Conservation (phyloP, 2,888 invertebrate species). For the Chymomyza caudatula region DNA sequence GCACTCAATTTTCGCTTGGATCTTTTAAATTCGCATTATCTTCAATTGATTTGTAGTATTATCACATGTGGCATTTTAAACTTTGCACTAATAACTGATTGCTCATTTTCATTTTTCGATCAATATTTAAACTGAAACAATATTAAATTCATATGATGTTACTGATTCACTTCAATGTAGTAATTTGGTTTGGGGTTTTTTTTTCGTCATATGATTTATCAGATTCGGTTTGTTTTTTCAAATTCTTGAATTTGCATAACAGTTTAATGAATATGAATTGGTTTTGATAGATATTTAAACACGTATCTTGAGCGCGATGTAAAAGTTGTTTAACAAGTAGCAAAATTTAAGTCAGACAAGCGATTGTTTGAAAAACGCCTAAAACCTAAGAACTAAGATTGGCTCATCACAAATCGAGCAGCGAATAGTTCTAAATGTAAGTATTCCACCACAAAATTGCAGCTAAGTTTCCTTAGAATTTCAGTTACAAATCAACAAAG, state of each 20-base stretch:
- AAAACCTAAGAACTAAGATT: background rate
- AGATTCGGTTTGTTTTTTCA: slow-evolving; percentile 12
- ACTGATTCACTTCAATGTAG: background rate
- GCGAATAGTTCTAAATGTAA: too few relatives aligned
- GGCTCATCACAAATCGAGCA: too few relatives aligned
- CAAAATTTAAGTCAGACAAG: background rate
- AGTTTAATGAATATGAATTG: slow-evolving; percentile 12
- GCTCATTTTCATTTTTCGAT: background rate
- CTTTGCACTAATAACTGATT: background rate
- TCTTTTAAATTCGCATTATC: slow-evolving; percentile 54
- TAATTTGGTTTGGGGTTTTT: background rate
- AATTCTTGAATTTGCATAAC: slow-evolving; percentile 35
- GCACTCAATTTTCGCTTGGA: slow-evolving; percentile 31
- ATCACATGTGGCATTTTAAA: slow-evolving; percentile 44
- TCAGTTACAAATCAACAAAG: too few relatives aligned
- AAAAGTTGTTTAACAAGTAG: slow-evolving; percentile 5
- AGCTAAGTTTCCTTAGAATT: too few relatives aligned
- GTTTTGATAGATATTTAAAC: slow-evolving; percentile 8
- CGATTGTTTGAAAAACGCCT: background rate
- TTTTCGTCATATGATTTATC: slow-evolving; percentile 3
- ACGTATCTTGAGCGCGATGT: background rate
- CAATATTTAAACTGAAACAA: background rate
- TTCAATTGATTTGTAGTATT: slow-evolving; percentile 33
- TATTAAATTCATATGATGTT: background rate
- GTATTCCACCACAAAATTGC: too few relatives aligned